phyloP scores from a whole-genome alignment of 2,113 vertebrate genomes.

The Eclectus roratus region DNA sequence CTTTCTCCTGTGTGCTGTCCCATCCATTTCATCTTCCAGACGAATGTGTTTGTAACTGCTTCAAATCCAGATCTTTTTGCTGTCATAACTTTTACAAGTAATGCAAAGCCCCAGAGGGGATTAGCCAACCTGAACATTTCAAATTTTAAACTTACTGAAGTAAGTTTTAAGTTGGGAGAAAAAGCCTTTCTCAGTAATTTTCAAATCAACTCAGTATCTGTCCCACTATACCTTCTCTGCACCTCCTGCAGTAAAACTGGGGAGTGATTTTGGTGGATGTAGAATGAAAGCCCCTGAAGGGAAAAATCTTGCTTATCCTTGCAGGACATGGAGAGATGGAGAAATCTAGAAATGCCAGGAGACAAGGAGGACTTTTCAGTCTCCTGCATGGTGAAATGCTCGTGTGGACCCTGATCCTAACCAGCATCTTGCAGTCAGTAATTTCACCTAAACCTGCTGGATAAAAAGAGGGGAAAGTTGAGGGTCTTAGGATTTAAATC shows the following conservation, averaged over 20 bases:
- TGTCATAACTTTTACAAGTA: not conserved
- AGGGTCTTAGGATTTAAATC: not conserved
- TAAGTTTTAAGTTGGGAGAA: not conserved
- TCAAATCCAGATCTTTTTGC: constrained; percentile 13
- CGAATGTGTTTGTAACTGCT: not conserved
- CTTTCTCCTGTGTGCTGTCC: not conserved
- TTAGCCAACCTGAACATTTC: constrained; percentile 19
- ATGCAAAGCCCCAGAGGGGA: not conserved
- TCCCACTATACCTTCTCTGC: not conserved
- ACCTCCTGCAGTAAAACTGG: not conserved
- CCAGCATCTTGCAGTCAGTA: not conserved
- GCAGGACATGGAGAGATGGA: not conserved
- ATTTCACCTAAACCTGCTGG: not conserved
- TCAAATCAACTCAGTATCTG: not conserved
- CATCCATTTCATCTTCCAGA: not conserved
- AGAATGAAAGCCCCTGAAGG: not conserved
- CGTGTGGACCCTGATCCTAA: not conserved
- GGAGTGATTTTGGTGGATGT: not conserved
- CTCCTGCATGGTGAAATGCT: not conserved
- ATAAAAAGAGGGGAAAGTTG: not conserved
- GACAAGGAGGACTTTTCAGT: not conserved
- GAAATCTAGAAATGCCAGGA: not conserved
- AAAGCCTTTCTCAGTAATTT: not conserved
- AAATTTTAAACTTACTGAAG: constrained; percentile 14
- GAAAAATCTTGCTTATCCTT: not conserved